Conservation (phyloP, 2,797 vertebrate species). For the Lophius americanus region DNA sequence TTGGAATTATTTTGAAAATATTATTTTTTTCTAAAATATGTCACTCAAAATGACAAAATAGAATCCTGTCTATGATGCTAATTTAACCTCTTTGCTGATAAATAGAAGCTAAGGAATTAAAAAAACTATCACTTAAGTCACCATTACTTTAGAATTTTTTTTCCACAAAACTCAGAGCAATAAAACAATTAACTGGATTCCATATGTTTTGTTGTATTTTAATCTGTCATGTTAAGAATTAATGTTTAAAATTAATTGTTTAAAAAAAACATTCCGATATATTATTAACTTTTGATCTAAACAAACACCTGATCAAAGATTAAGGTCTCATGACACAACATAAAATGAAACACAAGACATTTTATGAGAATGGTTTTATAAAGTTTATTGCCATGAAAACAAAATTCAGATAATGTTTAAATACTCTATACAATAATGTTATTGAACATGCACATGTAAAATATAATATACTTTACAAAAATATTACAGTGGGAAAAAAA, state of each 20-base stretch:
- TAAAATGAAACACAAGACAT: slow-evolving; percentile 49
- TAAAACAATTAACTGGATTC: neutral
- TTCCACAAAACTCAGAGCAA: neutral
- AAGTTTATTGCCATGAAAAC: slow-evolving; percentile 81
- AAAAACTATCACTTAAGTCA: neutral
- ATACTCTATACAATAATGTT: slow-evolving; percentile 79
- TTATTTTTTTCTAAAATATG: neutral
- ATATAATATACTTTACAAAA: slow-evolving; percentile 75
- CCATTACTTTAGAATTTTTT: neutral
- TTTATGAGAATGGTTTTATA: slow-evolving; percentile 54
- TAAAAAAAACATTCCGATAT: neutral
- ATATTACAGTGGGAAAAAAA: slow-evolving; percentile 35
- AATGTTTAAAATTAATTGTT: slow-evolving; percentile 4
- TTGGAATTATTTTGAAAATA: neutral
- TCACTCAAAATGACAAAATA: neutral
- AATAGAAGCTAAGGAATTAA: neutral
- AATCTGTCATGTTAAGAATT: neutral
- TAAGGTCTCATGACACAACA: slow-evolving; percentile 30
- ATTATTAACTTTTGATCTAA: slow-evolving; percentile 30
- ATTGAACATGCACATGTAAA: slow-evolving; percentile 77
- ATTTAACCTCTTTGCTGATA: neutral
- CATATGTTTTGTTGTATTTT: neutral
- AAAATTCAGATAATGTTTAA: slow-evolving; percentile 79
- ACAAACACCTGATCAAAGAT: slow-evolving; percentile 31
- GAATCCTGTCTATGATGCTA: neutral